These are phyloP conservation scores for Halesus radiatus DNA, from an alignment of 1,140 invertebrate species.

Conservation along the genomic window DNA sequence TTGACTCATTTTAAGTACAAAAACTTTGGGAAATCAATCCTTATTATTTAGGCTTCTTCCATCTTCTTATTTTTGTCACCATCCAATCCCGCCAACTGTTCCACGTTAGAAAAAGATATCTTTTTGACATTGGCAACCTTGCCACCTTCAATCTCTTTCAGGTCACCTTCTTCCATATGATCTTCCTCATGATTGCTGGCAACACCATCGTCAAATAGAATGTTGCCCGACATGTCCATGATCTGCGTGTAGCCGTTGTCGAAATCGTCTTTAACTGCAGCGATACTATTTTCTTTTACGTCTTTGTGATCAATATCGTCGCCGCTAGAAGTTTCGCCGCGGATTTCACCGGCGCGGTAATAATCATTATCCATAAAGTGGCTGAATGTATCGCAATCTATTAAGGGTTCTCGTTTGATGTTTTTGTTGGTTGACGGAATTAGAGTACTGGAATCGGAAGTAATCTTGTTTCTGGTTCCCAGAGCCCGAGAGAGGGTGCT, in stretches of 20 bases:
- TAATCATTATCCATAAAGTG: slow-evolving; percentile 36
- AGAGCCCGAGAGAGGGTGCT: slow-evolving; percentile 41
- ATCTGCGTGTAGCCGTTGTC: slow-evolving; percentile 42
- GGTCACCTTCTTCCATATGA: slow-evolving; percentile 7
- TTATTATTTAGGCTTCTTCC: neutral
- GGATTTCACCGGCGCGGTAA: slow-evolving; percentile 8
- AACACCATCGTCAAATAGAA: slow-evolving; percentile 50
- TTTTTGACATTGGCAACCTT: slow-evolving; percentile 37
- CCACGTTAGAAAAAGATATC: slow-evolving; percentile 51
- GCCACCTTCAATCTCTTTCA: neutral
- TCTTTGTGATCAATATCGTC: slow-evolving; percentile 24
- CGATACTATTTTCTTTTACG: neutral
- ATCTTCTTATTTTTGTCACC: neutral
- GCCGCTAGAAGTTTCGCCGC: neutral
- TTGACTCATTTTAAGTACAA: too few relatives aligned
- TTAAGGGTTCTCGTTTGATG: neutral
- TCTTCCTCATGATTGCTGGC: slow-evolving; percentile 26
- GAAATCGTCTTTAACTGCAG: neutral
- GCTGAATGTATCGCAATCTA: slow-evolving; percentile 14
- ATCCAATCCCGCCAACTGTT: slow-evolving; percentile 51
- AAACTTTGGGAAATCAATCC: neutral
- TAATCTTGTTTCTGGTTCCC: slow-evolving; percentile 17
- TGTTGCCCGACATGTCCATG: slow-evolving; percentile 54
- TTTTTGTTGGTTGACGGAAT: neutral
- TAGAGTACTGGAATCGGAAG: neutral